Base-by-base conservation (phyloP, 2,797 vertebrate genomes). In the Danio tinwini region DNA sequence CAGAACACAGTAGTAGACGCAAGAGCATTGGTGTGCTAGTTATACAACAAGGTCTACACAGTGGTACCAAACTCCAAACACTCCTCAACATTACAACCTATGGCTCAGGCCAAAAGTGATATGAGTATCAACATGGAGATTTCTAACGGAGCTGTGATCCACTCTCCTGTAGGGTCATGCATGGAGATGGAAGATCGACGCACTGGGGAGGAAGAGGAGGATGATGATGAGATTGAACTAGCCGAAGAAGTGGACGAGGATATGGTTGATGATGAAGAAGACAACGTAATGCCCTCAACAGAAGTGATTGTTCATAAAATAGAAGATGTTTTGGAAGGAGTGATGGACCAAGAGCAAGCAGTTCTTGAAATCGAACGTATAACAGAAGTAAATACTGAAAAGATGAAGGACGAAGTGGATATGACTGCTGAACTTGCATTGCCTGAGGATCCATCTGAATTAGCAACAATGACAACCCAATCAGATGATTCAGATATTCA, bases 171-270 rank as follows among this genome's bases (percentile, higher is more conserved):
- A 2, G 65, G 59, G 55, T 62, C 86, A 37, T 86, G 78, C 62
- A 82, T 84, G 8, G 87, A 93, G 29, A 58, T 83, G 67, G 85
- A 90, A 16, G 75, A 55, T 39, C 81, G 64, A 76, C 61, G 74
- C 64, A 42, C 58, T 69, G 72, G 72, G 56, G 85, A 13, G 83
- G 83, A 21, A 82, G 82, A n/a, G 83, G 85, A n/a, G 84, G 64
- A 7, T 88, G 67, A 88, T 3, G 90, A 90, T 10, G 91, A 92
- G 7, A 89, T 92, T 68, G 92, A 93, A 85, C 80, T 92, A 2
- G 93, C 90, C 0, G 91, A 92, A 72, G 84, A 82, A 52, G 82
- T 82, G 37, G 86, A 81, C 17, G 82, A 85, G 53, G 47, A 82
- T 77, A 74, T 72, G 69, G 55, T 63, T 0, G 76, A 83, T 52